Evolutionary conservation across 2,797 vertebrate genomes (phyloP).

Genomic region (Hephaestus fuliginosus): DNA sequence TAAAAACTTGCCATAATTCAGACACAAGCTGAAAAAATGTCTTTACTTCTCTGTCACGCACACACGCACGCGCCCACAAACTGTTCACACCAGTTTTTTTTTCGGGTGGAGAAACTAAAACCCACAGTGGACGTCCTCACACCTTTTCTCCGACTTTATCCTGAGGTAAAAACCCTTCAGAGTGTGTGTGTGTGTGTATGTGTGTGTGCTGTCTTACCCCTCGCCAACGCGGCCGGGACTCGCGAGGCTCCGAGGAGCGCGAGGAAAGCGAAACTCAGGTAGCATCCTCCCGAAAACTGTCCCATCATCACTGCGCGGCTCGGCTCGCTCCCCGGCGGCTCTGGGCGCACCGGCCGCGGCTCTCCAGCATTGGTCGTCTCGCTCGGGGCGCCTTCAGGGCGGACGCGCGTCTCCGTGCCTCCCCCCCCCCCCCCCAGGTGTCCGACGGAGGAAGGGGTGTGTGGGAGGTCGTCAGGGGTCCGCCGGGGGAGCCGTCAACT

Average conservation of each 20-base stretch:
- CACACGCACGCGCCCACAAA: neutral
- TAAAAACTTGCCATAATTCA: slow-evolving; percentile 20
- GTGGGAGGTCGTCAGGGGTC: slow-evolving; percentile 22
- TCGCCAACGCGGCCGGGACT: slow-evolving; percentile 62
- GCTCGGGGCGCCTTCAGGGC: slow-evolving; percentile 22
- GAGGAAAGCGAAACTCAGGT: slow-evolving; percentile 76
- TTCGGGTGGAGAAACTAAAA: neutral
- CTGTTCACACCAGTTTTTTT: slow-evolving; percentile 5
- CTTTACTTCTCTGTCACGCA: neutral
- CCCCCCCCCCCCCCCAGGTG: slow-evolving; percentile 37
- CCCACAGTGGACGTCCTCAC: neutral
- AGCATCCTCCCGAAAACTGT: slow-evolving; percentile 79
- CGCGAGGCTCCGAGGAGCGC: slow-evolving; percentile 66
- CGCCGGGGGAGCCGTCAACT: slow-evolving; percentile 49
- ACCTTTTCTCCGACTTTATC: neutral
- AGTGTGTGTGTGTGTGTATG: neutral
- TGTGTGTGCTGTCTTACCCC: slow-evolving; percentile 74
- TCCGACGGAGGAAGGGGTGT: neutral
- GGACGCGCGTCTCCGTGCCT: slow-evolving; percentile 51
- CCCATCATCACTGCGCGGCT: slow-evolving; percentile 80
- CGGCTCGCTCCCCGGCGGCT: slow-evolving; percentile 70
- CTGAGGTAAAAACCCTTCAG: neutral
- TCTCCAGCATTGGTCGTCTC: slow-evolving; percentile 72
- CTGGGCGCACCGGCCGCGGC: slow-evolving; percentile 69
- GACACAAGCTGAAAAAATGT: neutral